Evolutionary conservation across 2,888 invertebrate genomes (phyloP).

Genomic region (Apodemia hepburni): DNA sequence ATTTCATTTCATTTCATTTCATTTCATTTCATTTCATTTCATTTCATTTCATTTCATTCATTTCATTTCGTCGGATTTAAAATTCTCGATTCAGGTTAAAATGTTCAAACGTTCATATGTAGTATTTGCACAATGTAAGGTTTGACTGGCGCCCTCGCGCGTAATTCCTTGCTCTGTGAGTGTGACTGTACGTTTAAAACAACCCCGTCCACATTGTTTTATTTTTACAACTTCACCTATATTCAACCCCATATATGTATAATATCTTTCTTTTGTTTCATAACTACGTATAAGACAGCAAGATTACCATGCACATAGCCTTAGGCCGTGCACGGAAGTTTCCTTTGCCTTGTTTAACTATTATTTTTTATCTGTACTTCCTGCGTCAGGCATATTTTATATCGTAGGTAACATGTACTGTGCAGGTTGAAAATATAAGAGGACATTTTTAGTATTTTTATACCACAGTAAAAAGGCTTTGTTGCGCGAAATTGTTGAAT

Average conservation of each 20-base stretch:
- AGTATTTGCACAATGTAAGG: too few relatives aligned
- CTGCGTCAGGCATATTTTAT: conserved; percentile 13
- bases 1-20: too few relatives aligned
- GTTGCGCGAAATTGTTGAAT: background rate
- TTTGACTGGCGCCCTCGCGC: too few relatives aligned
- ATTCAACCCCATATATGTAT: background rate
- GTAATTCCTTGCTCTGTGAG: too few relatives aligned
- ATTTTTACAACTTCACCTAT: background rate
- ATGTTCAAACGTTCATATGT: too few relatives aligned
- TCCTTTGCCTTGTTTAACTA: conserved; percentile 12
- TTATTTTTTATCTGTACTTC: conserved; percentile 12
- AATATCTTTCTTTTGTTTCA: background rate
- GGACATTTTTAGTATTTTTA: background rate
- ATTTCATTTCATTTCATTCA: too few relatives aligned
- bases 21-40: too few relatives aligned
- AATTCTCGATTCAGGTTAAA: too few relatives aligned
- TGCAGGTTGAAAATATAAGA: conserved; percentile 8
- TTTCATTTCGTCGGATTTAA: too few relatives aligned
- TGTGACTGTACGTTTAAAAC: too few relatives aligned
- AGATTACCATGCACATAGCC: background rate
- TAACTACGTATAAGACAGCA: background rate
- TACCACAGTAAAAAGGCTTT: background rate
- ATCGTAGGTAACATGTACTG: background rate
- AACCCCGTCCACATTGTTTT: too few relatives aligned
- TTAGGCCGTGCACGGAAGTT: background rate